phyloP scores from a whole-genome alignment of 2,888 invertebrate genomes.

The Anthophora plumipes region DNA sequence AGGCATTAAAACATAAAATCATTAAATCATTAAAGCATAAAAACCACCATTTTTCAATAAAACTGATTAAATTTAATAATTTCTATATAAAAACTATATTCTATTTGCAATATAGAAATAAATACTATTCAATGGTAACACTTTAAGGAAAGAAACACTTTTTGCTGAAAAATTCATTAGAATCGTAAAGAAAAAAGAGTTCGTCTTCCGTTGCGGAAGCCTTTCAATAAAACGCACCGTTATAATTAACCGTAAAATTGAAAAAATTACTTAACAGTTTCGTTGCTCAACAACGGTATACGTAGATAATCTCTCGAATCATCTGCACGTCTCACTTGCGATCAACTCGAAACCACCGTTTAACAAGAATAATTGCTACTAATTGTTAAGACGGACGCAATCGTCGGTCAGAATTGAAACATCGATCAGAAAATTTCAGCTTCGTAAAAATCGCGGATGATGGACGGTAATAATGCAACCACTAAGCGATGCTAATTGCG shows the following conservation, averaged over 20 bases:
- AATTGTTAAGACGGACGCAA: slow-evolving; percentile 6
- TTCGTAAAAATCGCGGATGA: slow-evolving; percentile 4
- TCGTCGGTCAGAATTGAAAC: background rate
- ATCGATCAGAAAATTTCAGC: slow-evolving; percentile 5
- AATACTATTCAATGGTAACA: no score
- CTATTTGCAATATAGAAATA: no score
- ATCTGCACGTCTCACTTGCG: background rate
- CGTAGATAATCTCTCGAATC: background rate
- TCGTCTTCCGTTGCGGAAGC: background rate
- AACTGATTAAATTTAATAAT: no score
- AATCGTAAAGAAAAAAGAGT: background rate
- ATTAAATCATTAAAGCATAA: no score
- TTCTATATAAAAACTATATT: no score
- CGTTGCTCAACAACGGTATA: background rate
- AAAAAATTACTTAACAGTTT: background rate
- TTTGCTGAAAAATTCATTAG: no score
- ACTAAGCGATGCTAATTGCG: slow-evolving; percentile 24
- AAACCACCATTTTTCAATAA: no score
- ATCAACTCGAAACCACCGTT: background rate
- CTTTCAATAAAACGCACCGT: background rate
- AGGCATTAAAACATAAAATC: no score
- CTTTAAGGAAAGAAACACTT: no score
- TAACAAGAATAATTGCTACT: background rate
- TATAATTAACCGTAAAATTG: background rate
- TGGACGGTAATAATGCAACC: slow-evolving; percentile 8